Evolutionary conservation across 2,888 invertebrate genomes (phyloP).

Genomic region (Chrysolina americana): DNA sequence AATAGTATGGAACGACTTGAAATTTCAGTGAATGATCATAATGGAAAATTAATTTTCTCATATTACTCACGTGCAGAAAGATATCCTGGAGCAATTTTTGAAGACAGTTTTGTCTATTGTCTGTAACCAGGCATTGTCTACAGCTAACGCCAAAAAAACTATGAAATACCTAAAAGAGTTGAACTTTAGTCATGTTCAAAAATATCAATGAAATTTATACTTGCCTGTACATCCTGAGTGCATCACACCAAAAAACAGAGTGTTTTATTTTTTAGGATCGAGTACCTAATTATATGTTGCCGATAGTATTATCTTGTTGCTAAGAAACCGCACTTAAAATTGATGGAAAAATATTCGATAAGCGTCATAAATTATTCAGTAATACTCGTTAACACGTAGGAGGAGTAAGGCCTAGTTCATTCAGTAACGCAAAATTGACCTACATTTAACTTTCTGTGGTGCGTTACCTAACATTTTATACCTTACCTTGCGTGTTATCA

Average conservation of each 20-base stretch:
- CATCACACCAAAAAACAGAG: constrained; percentile 7
- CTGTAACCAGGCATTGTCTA: not conserved
- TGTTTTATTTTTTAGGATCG: not conserved
- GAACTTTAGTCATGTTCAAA: not conserved
- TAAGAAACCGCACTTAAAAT: not conserved
- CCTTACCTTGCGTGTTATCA: too few species aligned
- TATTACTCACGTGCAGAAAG: constrained; percentile 45
- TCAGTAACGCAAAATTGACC: too few species aligned
- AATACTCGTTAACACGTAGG: too few species aligned
- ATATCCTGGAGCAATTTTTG: constrained; percentile 43
- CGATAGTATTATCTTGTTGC: constrained; percentile 15
- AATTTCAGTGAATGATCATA: not conserved
- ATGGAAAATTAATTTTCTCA: not conserved
- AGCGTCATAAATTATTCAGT: not conserved
- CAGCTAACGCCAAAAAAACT: constrained; percentile 13
- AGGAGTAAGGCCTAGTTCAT: too few species aligned
- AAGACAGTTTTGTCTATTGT: constrained; percentile 43
- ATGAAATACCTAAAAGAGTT: constrained; percentile 6
- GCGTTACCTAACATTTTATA: too few species aligned
- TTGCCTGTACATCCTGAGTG: constrained; percentile 24
- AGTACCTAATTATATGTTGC: not conserved
- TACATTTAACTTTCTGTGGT: too few species aligned
- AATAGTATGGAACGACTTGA: too few species aligned
- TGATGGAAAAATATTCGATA: not conserved
- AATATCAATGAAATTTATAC: not conserved